Conservation (phyloP, 2,797 vertebrate genomes). For the Hoplostethus mediterraneus region DNA sequence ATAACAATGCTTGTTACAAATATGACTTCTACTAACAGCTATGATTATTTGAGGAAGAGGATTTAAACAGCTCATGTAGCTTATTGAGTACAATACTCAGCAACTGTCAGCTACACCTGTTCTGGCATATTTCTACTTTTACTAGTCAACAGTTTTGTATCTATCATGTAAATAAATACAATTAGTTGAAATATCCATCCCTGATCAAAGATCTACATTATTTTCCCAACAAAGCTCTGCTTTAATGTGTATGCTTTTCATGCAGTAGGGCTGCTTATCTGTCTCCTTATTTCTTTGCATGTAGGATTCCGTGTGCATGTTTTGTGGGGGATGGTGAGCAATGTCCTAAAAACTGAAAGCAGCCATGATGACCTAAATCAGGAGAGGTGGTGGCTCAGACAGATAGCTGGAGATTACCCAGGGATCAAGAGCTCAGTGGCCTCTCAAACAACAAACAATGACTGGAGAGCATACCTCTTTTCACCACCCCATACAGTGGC, state of each 20-base stretch:
- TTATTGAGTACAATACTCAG: not conserved
- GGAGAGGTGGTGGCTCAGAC: slow-evolving; percentile 80
- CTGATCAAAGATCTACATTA: not conserved
- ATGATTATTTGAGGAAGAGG: not conserved
- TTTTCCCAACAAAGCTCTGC: not conserved
- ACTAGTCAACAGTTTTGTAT: not conserved
- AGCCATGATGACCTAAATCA: slow-evolving; percentile 80
- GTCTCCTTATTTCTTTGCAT: slow-evolving; percentile 40
- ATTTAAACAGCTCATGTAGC: not conserved
- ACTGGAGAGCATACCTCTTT: slow-evolving; percentile 61
- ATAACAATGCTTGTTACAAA: not conserved
- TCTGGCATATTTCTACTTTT: not conserved
- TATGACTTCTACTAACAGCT: not conserved
- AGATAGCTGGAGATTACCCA: slow-evolving; percentile 80
- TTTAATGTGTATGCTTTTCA: slow-evolving; percentile 13
- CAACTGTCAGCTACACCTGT: not conserved
- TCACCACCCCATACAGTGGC: slow-evolving; percentile 56
- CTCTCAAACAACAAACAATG: slow-evolving; percentile 80
- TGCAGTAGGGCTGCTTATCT: slow-evolving; percentile 22
- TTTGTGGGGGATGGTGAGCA: slow-evolving; percentile 55
- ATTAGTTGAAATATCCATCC: not conserved
- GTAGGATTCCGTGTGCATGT: slow-evolving; percentile 44
- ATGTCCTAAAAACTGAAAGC: slow-evolving; percentile 72
- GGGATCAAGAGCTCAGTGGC: slow-evolving; percentile 81
- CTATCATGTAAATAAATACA: not conserved